Evolutionary conservation across 1,140 invertebrate genomes (phyloP), one percentile per base, ranked within the genome.

Genomic region (Melipona quadrifasciata): DNA sequence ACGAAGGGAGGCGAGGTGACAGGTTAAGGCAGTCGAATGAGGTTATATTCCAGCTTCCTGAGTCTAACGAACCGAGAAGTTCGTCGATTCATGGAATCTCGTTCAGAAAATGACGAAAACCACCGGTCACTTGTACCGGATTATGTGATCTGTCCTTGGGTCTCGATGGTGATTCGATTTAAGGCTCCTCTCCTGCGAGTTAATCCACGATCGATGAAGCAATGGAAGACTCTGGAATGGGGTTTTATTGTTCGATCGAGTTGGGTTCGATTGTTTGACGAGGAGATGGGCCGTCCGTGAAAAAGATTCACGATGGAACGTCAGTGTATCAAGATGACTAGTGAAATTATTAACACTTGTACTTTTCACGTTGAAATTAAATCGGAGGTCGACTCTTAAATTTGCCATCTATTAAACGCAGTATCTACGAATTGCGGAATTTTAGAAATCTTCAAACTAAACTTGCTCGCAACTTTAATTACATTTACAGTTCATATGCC

Each of bases 21-120:
- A 47, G 78, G 55, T 71, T 72, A 34, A n/a, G 53, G 53, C 72
- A 39, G 57, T 77, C 82, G 86, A 82, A 88, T 87, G 74, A 73
- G 81, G 75, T 85, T 87, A 78, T 55, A 65, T 83, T 21, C n/a
- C 64, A 55, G 39, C 14, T 77, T 78, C 75, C 72, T 34, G 53
- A 71, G 58, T 71, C 79, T 88, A 89, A 89, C 82, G 87, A 89
- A 80, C 79, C 87, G 76, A 68, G 57, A 88, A 87, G 74, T 86
- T 89, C 79, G 70, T 74, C 74, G 58, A 71, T 51, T 87, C 82
- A 70, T 77, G 83, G 75, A 79, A 51, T 1, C 19, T 27, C 27
- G 75, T 65, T 19, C 47, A 17, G 8, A 0, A 19, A 10, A 1
- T 11, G 83, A 80, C 67, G 74, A 73, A 68, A 74, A 84, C 61